Conservation (phyloP, 1,140 invertebrate species). For the Drosophila mayri region DNA sequence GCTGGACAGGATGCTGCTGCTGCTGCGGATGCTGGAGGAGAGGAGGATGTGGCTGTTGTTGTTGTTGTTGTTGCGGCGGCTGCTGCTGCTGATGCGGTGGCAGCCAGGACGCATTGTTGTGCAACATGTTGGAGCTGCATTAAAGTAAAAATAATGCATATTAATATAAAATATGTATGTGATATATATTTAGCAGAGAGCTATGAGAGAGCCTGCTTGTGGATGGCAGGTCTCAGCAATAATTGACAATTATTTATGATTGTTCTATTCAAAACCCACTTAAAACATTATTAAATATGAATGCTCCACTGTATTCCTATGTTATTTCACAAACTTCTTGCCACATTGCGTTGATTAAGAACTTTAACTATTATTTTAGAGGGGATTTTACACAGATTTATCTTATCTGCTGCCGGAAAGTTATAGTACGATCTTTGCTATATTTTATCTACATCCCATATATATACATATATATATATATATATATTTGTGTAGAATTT, state of each 20-base stretch:
- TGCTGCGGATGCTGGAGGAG: slow-evolving; percentile 34
- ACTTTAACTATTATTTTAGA: not conserved
- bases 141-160: slow-evolving; percentile 2
- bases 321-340: not conserved
- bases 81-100: slow-evolving; percentile 55
- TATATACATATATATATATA: no score
- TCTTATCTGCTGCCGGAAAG: not conserved
- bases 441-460: not conserved
- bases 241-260: not conserved
- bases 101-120: slow-evolving; percentile 70
- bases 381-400: slow-evolving; percentile 1
- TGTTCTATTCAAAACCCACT: not conserved
- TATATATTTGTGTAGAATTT: not conserved
- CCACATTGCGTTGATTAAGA: not conserved
- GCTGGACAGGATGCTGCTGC: slow-evolving; percentile 29
- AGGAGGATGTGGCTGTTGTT: slow-evolving; percentile 22
- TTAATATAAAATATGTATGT: not conserved
- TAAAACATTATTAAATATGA: not conserved
- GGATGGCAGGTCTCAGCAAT: no score
- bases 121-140: slow-evolving; percentile 66
- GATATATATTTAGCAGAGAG: not conserved
- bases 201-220: not conserved
- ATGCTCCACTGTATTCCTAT: not conserved
- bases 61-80: slow-evolving; percentile 35
- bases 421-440: not conserved